Evolutionary conservation across 2,797 vertebrate species (phyloP).

Genomic region (Phataginus tricuspis): DNA sequence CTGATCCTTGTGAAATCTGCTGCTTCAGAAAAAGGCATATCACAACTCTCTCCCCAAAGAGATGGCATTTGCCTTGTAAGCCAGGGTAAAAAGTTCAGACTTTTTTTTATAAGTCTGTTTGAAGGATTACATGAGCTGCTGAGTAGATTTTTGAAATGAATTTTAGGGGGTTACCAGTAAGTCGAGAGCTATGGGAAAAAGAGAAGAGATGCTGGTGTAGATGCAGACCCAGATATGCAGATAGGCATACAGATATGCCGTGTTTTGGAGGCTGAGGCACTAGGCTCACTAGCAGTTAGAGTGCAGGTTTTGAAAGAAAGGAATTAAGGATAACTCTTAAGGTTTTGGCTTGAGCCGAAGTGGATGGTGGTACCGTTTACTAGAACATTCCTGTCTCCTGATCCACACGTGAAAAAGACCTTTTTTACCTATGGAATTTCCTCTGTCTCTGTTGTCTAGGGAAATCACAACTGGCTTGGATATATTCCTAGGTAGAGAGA

Average conservation of each 20-base stretch:
- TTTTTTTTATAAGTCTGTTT: background rate
- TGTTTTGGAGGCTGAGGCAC: background rate
- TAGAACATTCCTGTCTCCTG: background rate
- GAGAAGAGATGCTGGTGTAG: no score
- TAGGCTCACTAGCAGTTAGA: background rate
- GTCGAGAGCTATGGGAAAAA: background rate
- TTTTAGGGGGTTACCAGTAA: background rate
- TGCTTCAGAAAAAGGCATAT: background rate
- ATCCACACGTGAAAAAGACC: background rate
- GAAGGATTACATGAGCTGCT: background rate
- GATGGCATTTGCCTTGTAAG: background rate
- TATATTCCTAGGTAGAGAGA: background rate
- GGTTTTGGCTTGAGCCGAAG: background rate
- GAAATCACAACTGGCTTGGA: constrained; percentile 12
- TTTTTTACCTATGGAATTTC: background rate
- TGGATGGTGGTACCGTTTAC: background rate
- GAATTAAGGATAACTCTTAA: background rate
- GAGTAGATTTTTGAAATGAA: background rate
- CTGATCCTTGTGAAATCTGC: accelerated
- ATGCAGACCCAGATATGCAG: background rate
- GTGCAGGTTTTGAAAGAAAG: background rate
- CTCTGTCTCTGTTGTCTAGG: background rate
- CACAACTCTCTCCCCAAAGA: background rate
- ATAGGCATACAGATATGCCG: accelerated
- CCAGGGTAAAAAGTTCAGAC: background rate